Evolutionary conservation across 2,113 vertebrate species (phyloP), one percentile per base, ranked within the genome.

Genomic region (Bagarius yarrelli): DNA sequence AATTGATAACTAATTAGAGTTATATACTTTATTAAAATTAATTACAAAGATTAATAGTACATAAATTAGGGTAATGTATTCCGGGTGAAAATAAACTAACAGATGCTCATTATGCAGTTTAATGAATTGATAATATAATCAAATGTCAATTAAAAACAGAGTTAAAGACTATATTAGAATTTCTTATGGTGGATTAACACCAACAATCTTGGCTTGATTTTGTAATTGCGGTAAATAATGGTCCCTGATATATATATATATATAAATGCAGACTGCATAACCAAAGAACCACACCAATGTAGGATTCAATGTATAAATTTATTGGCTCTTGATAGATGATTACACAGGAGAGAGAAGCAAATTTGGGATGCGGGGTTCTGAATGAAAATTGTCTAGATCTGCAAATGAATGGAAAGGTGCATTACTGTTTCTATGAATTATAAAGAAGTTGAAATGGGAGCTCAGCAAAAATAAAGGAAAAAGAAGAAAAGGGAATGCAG

Each of bases 341-440:
- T 52, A 72, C 63, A 19, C 11, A 64, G 30, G 40, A n/a, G 16
- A 73, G 16, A 50, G 56, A 80, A 59, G 18, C 36, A 30, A 14
- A 80, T 71, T 34, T 19, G 44, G 50, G 25, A 71, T 57, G 50
- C 40, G 25, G 47, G 8, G 25, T 50, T 52, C 25, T 0, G 61
- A 72, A 72, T 60, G 12, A 30, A 61, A 80, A 70, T 70, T 2
- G 47, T 30, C 66, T 59, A 14, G 19, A 60, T 27, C 23, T 63
- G 67, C 56, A 73, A 40, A 53, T 80, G 44, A 73, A 80, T 61
- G 40, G 30, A 53, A 80, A 52, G 25, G 19, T 25, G 44, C 78
- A 70, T 40, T 70, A 2, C 64, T 71, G 52, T 79, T 69, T 40
- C 52, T 25, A 67, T 71, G 60, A 53, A 78, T 78, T 64, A 64